phyloP scores from a whole-genome alignment of 2,113 vertebrate genomes.

The Elephas maximus region DNA sequence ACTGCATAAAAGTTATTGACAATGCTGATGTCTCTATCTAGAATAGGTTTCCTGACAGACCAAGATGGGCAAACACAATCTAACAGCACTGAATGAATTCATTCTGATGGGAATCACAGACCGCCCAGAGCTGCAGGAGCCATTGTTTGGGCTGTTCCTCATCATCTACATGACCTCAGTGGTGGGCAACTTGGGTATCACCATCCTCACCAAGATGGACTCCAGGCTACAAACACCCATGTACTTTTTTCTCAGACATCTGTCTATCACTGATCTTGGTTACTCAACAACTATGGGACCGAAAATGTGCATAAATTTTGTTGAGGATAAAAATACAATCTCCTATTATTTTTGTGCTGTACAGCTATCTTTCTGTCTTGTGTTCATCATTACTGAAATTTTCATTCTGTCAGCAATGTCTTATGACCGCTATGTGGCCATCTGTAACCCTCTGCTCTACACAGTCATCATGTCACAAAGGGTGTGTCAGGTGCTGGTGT shows the following conservation, averaged over 20 bases:
- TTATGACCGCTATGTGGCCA: background rate
- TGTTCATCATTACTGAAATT: background rate
- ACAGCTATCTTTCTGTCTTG: background rate
- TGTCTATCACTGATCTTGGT: background rate
- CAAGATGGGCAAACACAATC: background rate
- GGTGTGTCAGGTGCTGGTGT: background rate
- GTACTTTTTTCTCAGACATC: constrained; percentile 1
- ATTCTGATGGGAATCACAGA: background rate
- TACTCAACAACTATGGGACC: background rate
- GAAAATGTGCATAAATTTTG: background rate
- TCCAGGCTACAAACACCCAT: background rate
- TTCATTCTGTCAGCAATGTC: background rate
- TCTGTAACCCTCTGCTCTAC: constrained; percentile 73
- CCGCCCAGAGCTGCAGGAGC: background rate
- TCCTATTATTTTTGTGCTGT: background rate
- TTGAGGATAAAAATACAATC: background rate
- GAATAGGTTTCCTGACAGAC: background rate
- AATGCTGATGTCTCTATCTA: background rate
- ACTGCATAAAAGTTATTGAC: background rate
- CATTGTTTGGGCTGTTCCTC: background rate
- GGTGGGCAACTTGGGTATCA: background rate
- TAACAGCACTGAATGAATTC: background rate
- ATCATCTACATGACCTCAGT: background rate
- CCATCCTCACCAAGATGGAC: background rate
- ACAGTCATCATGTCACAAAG: constrained; percentile 29